Conservation (phyloP, 2,888 invertebrate species). For the Pachymerium ferrugineum region DNA sequence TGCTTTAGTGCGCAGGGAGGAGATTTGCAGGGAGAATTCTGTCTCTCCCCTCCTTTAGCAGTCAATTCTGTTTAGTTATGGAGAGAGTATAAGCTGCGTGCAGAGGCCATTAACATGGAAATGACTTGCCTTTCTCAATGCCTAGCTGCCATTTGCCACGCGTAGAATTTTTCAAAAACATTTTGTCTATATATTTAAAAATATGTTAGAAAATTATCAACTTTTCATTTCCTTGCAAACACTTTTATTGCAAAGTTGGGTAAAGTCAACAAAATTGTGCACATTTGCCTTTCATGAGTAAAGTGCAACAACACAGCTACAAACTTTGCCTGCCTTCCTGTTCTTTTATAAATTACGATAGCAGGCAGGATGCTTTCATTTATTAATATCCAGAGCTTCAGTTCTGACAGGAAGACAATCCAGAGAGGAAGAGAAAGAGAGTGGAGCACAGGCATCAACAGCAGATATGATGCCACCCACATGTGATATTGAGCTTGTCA, state of each 20-base stretch:
- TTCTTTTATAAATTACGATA: slow-evolving; percentile 19
- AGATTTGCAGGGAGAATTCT: slow-evolving; percentile 5
- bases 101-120: slow-evolving; percentile 14
- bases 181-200: no score
- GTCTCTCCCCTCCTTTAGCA: slow-evolving; percentile 17
- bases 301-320: slow-evolving; percentile 1
- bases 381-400: background rate
- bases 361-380: slow-evolving; percentile 22
- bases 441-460: slow-evolving; percentile 19
- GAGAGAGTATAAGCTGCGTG: slow-evolving; percentile 17
- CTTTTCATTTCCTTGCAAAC: background rate
- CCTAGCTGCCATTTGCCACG: slow-evolving; percentile 12
- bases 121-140: slow-evolving; percentile 7
- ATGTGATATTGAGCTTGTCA: background rate
- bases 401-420: slow-evolving; percentile 19
- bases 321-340: slow-evolving; percentile 11
- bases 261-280: background rate
- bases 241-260: background rate
- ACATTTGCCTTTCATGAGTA: slow-evolving; percentile 19
- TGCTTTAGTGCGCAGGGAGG: background rate
- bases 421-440: background rate
- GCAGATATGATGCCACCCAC: slow-evolving; percentile 6
- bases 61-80: slow-evolving; percentile 19
- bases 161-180: background rate
- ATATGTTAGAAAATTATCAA: no score